phyloP scores from a whole-genome alignment of 2,888 invertebrate species.

The Protodeltote pygarga region DNA sequence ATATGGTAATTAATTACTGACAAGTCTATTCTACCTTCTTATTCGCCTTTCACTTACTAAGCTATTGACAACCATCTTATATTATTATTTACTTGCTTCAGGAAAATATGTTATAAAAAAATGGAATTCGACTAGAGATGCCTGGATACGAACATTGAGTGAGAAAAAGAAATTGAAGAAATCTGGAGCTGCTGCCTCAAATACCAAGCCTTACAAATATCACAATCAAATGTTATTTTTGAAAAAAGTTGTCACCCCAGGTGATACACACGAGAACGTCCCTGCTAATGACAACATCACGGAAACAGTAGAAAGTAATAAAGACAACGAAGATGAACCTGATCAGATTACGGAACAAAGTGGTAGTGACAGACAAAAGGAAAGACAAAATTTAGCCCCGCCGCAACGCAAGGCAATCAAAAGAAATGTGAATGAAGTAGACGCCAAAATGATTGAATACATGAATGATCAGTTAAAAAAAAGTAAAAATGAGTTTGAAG shows the following conservation, averaged over 20 bases:
- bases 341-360: constrained; percentile 21
- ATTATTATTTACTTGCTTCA: constrained; percentile 27
- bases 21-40: constrained; percentile 18
- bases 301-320: constrained; percentile 9
- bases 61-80: constrained; percentile 26
- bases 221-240: constrained; percentile 46
- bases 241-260: constrained; percentile 40
- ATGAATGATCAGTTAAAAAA: constrained; percentile 29
- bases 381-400: constrained; percentile 36
- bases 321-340: constrained; percentile 19
- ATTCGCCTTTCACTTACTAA: constrained; percentile 14
- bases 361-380: constrained; percentile 41
- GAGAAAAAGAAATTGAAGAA: constrained; percentile 40
- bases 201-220: constrained; percentile 43
- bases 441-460: constrained; percentile 35
- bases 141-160: constrained; percentile 33
- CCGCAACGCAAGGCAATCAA: constrained; percentile 33
- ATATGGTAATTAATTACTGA: constrained; percentile 19
- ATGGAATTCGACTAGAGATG: constrained; percentile 28
- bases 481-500: constrained; percentile 31
- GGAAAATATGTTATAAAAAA: constrained; percentile 38
- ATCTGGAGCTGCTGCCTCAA: constrained; percentile 38
- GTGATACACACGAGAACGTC: constrained; percentile 42
- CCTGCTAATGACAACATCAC: constrained; percentile 14
- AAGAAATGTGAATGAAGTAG: constrained; percentile 39